Evolutionary conservation across 1,140 invertebrate species (phyloP).

Genomic region (Solenopsis invicta): DNA sequence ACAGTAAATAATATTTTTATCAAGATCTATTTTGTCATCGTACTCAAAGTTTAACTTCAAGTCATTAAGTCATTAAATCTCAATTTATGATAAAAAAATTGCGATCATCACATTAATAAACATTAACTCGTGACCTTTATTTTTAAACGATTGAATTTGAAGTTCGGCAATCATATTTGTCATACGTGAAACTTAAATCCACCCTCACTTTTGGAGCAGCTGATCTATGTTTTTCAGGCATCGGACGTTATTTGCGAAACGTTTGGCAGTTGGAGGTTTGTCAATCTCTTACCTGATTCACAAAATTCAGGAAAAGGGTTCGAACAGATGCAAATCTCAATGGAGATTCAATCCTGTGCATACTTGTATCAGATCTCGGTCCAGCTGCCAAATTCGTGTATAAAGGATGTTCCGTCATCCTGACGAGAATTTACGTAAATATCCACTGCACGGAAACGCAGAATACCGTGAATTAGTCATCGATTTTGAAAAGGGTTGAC

Average conservation of each 20-base stretch:
- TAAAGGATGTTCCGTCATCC: conserved; percentile 70
- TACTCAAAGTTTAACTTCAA: neutral
- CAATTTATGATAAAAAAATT: conserved; percentile 7
- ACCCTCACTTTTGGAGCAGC: neutral
- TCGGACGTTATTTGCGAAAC: conserved; percentile 38
- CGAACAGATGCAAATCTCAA: conserved; percentile 70
- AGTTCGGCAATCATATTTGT: neutral
- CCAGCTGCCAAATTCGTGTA: conserved; percentile 61
- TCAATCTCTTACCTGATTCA: conserved; percentile 53
- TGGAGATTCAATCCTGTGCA: neutral
- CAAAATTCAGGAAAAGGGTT: conserved; percentile 5
- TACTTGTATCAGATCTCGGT: neutral
- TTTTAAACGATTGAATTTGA: neutral
- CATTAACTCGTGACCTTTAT: neutral
- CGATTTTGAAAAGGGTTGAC: conserved; percentile 76
- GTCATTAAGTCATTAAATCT: neutral
- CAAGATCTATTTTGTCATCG: neutral
- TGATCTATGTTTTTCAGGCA: conserved; percentile 8
- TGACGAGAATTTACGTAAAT: conserved; percentile 81
- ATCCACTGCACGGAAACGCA: conserved; percentile 76
- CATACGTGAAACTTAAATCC: neutral
- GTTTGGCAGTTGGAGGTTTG: conserved; percentile 17
- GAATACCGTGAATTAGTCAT: conserved; percentile 26
- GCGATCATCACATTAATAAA: neutral
- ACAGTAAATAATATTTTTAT: conserved; percentile 6